Conservation (phyloP, 2,113 vertebrate genomes). For the Siniperca knerii region DNA sequence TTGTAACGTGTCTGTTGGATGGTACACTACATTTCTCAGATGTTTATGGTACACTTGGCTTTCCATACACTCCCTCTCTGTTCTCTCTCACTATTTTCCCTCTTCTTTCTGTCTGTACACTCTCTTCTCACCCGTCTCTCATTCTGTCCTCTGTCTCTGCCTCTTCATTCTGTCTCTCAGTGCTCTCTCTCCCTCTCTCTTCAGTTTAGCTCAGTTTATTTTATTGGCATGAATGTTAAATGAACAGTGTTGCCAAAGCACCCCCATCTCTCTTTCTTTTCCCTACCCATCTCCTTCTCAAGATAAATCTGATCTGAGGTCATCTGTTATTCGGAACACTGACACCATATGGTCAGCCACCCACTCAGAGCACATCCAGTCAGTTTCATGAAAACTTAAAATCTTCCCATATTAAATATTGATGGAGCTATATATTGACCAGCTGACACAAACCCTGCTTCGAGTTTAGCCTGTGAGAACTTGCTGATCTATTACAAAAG, state of each 20-base stretch:
- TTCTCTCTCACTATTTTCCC: not conserved
- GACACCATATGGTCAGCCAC: slow-evolving; percentile 79
- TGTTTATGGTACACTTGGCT: too few species aligned
- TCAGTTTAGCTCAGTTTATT: slow-evolving; percentile 54
- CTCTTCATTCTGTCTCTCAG: not conserved
- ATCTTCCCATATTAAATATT: slow-evolving; percentile 79
- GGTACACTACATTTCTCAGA: too few species aligned
- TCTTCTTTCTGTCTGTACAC: not conserved
- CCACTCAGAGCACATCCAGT: slow-evolving; percentile 71
- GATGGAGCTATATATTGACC: slow-evolving; percentile 57
- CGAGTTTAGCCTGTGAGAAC: slow-evolving; percentile 48
- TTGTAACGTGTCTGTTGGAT: too few species aligned
- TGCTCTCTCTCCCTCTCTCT: slow-evolving; percentile 22
- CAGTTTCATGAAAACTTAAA: slow-evolving; percentile 78
- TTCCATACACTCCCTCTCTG: not conserved
- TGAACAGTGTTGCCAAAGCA: slow-evolving; percentile 70
- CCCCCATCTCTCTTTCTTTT: slow-evolving; percentile 58
- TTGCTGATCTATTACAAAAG: slow-evolving; percentile 17
- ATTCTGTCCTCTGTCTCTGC: slow-evolving; percentile 11
- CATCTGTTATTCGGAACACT: slow-evolving; percentile 79
- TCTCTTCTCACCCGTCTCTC: slow-evolving; percentile 12
- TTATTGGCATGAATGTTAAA: slow-evolving; percentile 73
- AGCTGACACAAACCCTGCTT: slow-evolving; percentile 59
- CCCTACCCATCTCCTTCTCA: slow-evolving; percentile 56
- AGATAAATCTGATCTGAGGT: slow-evolving; percentile 80